phyloP scores from a whole-genome alignment of 2,113 vertebrate genomes.

The Mionectes macconnelli region DNA sequence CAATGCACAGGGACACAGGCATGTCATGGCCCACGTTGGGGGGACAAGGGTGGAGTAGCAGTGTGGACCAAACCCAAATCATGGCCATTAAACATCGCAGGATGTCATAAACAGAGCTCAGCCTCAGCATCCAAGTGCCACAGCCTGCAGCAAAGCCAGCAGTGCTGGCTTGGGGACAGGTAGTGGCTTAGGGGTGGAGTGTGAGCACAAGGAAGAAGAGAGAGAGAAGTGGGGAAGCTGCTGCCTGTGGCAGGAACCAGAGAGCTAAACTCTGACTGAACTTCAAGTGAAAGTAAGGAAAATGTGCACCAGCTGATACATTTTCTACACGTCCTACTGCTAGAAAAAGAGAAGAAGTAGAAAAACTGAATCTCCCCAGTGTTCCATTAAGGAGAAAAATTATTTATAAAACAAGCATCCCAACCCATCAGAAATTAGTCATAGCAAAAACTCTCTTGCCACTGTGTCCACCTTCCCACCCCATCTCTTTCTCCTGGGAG shows the following conservation, averaged over 20 bases:
- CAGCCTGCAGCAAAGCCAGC: neutral
- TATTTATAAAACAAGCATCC: neutral
- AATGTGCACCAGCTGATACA: accelerated
- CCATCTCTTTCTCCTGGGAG: neutral
- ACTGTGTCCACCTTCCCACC: neutral
- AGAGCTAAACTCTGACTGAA: neutral
- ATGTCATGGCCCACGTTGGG: accelerated
- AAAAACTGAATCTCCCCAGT: neutral
- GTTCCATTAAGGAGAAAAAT: neutral
- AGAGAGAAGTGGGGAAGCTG: neutral
- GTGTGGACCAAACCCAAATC: neutral
- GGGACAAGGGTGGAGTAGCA: neutral
- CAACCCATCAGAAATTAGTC: neutral
- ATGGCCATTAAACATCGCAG: neutral
- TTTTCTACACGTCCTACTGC: neutral
- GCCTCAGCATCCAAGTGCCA: neutral
- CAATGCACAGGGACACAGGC: neutral
- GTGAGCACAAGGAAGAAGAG: neutral
- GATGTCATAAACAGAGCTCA: neutral
- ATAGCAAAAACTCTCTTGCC: neutral
- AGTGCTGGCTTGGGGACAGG: neutral
- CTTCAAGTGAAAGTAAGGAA: neutral
- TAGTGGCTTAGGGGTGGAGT: neutral
- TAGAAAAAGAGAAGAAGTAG: neutral
- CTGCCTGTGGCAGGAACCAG: neutral